A percentile compares a stretch with the other conserved stretches of the same genome.
phyloP scores from a whole-genome alignment of 1,140 invertebrate species.

The Luehdorfia chinensis region DNA sequence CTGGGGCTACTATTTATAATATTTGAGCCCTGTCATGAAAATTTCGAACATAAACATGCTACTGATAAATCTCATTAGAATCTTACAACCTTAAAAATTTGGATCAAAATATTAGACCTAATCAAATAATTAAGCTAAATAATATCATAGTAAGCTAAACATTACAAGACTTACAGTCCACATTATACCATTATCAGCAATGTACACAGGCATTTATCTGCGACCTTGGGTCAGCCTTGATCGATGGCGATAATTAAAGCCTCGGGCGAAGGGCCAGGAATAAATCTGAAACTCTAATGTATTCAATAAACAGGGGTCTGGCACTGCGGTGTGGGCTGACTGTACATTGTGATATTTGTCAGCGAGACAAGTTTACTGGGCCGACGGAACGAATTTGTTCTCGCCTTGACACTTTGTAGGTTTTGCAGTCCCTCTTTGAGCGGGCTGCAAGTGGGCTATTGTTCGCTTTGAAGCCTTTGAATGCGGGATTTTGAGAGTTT shows the following conservation, averaged over 20 bases:
- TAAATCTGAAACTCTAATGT: constrained; percentile 25
- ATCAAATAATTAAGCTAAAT: too few relatives aligned
- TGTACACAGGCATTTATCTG: constrained; percentile 31
- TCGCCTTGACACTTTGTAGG: constrained; percentile 3
- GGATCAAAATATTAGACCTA: too few relatives aligned
- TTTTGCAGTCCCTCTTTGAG: constrained; percentile 1
- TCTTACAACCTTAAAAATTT: too few relatives aligned
- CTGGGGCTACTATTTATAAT: too few relatives aligned
- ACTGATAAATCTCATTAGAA: too few relatives aligned
- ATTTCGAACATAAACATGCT: too few relatives aligned
- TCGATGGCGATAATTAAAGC: constrained; percentile 32
- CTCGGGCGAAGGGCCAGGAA: constrained; percentile 17
- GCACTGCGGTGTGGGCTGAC: neutral
- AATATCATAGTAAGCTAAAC: too few relatives aligned
- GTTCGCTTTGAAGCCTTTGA: constrained; percentile 1
- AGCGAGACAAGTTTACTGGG: neutral
- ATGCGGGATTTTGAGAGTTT: constrained; percentile 2
- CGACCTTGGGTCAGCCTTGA: constrained; percentile 31
- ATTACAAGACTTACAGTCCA: neutral
- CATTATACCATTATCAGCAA: constrained; percentile 17
- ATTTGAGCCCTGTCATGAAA: too few relatives aligned
- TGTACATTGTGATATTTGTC: constrained; percentile 8
- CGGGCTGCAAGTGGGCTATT: neutral
- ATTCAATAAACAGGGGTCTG: constrained; percentile 6
- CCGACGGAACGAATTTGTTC: neutral